Conservation (phyloP, 2,113 vertebrate genomes). For the Equus przewalskii region DNA sequence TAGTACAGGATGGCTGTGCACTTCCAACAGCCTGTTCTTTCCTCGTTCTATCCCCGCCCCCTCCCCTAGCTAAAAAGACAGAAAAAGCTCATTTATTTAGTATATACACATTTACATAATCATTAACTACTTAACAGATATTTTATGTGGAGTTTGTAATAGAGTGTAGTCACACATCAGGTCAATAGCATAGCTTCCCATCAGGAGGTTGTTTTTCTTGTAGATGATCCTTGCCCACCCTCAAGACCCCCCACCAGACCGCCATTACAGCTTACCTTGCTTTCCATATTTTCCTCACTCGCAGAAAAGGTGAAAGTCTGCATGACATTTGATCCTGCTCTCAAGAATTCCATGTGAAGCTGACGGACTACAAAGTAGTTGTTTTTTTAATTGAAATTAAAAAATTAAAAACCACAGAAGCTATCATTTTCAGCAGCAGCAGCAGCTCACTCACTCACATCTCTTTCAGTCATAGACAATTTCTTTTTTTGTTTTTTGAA, state of each 20-base stretch:
- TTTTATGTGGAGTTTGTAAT: not conserved
- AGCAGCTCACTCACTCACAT: not conserved
- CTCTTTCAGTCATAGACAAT: not conserved
- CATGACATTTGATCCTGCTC: conserved; percentile 95
- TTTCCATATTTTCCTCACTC: conserved; percentile 95
- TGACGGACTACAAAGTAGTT: conserved; percentile 91
- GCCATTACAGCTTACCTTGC: conserved; percentile 89
- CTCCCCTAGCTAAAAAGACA: not conserved
- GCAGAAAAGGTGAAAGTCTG: conserved; percentile 98
- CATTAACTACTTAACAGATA: not conserved
- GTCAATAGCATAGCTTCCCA: not conserved
- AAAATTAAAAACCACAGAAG: not conserved
- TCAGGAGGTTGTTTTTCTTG: conserved; percentile 82
- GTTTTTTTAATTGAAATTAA: conserved; percentile 1
- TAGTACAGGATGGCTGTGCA: not conserved
- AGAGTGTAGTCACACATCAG: not conserved
- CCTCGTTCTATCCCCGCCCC: not conserved
- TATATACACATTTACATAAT: not conserved
- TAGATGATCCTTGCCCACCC: conserved; percentile 83
- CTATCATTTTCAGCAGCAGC: not conserved
- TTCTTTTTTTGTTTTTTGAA: not conserved
- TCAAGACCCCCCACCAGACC: not conserved
- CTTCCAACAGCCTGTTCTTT: not conserved
- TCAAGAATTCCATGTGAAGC: conserved; percentile 96
- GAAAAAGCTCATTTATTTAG: not conserved